Evolutionary conservation across 2,797 vertebrate species (phyloP).

Genomic region (Jordanella pulchra): DNA sequence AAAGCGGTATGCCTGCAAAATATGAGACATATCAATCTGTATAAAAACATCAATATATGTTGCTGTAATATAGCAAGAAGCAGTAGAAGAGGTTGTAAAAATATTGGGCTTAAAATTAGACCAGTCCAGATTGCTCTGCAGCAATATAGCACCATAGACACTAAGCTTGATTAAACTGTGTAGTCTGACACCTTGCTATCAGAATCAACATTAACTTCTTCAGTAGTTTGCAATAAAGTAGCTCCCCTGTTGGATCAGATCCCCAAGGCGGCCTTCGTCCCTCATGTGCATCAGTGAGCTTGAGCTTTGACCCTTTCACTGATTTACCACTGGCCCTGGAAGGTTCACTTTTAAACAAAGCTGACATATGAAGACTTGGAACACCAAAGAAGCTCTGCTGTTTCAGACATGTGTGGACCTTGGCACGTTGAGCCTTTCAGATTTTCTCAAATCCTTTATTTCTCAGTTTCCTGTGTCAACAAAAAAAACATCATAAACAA

Average conservation of each 20-base stretch:
- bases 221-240: background rate
- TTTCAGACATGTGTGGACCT: background rate
- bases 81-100: background rate
- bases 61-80: background rate
- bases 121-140: background rate
- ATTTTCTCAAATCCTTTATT: background rate
- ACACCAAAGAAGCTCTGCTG: background rate
- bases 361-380: background rate
- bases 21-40: background rate
- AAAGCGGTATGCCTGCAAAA: background rate
- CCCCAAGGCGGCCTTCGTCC: background rate
- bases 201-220: background rate
- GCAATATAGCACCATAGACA: background rate
- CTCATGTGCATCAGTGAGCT: background rate
- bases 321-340: too few relatives aligned
- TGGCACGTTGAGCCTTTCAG: background rate
- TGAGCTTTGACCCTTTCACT: too few relatives aligned
- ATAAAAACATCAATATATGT: background rate
- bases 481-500: background rate
- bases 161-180: too few relatives aligned
- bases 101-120: background rate
- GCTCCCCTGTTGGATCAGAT: background rate
- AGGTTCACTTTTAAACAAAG: background rate
- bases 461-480: background rate
- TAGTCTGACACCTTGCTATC: too few relatives aligned